A percentile compares a stretch with the other conserved stretches of the same genome.
Evolutionary conservation across 2,888 invertebrate genomes (phyloP).

Genomic region (Perdita meconis): DNA sequence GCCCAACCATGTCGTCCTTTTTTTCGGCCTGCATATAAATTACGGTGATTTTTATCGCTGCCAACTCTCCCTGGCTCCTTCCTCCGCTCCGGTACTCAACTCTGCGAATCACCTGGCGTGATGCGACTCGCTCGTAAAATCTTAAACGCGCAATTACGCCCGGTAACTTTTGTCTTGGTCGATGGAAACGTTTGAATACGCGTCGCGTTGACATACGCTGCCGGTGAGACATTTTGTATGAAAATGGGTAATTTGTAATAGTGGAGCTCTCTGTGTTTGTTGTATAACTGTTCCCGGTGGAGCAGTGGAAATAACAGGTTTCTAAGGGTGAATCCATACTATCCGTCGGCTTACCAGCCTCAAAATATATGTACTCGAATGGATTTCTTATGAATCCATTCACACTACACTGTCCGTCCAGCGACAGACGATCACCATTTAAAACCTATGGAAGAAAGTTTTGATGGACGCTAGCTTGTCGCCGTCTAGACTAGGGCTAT

Average conservation of each 20-base stretch:
- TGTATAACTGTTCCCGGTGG: no score
- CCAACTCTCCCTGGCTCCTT: constrained; percentile 10
- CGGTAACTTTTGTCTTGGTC: constrained; percentile 10
- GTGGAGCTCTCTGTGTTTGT: not conserved
- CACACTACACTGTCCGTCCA: no score
- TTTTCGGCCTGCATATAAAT: constrained; percentile 24
- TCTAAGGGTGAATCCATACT: no score
- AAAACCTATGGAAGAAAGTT: no score
- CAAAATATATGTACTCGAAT: no score
- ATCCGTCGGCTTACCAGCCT: no score
- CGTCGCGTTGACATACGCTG: not conserved
- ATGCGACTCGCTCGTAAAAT: constrained; percentile 48
- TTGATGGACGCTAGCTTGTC: no score
- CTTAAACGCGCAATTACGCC: constrained; percentile 44
- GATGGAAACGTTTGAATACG: constrained; percentile 32
- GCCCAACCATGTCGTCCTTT: not conserved
- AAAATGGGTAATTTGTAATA: not conserved
- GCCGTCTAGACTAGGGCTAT: no score
- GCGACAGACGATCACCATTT: no score
- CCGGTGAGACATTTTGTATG: not conserved
- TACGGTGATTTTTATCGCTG: constrained; percentile 40
- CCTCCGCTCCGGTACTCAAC: not conserved
- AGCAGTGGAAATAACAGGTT: no score
- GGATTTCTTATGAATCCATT: no score
- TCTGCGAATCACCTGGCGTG: constrained; percentile 41